These are phyloP conservation scores for Eremophila alpestris DNA, from an alignment of 2,797 vertebrate genomes.

Conservation along the genomic window DNA sequence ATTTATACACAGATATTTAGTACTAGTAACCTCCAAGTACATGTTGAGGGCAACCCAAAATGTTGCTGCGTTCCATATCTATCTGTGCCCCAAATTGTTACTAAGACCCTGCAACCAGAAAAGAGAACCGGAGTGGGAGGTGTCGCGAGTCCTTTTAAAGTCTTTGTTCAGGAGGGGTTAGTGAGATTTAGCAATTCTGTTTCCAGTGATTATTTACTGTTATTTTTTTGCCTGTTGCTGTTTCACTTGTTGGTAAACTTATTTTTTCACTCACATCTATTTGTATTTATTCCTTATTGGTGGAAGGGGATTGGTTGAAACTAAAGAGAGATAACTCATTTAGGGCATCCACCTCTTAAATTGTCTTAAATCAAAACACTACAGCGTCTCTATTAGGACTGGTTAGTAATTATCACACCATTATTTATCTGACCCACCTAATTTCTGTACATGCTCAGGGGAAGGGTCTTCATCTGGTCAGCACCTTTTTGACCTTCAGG, in stretches of 20 bases:
- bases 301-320: neutral
- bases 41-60: neutral
- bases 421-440: neutral
- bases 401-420: neutral
- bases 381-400: neutral
- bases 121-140: fast-evolving
- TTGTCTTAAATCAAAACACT: neutral
- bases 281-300: neutral
- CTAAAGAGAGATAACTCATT: neutral
- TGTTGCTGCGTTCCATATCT: neutral
- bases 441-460: neutral
- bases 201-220: neutral
- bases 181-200: neutral
- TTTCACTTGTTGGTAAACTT: neutral
- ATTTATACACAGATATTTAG: neutral
- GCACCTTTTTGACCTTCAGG: neutral
- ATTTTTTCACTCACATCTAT: neutral
- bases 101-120: neutral
- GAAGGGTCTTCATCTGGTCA: neutral
- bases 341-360: neutral
- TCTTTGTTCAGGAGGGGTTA: fast-evolving
- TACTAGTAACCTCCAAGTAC: neutral
- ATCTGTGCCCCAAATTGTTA: neutral
- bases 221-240: neutral
- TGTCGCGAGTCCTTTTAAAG: fast-evolving